Base-by-base conservation (phyloP, 2,888 invertebrate genomes). In the Cacoxenus indagator region DNA sequence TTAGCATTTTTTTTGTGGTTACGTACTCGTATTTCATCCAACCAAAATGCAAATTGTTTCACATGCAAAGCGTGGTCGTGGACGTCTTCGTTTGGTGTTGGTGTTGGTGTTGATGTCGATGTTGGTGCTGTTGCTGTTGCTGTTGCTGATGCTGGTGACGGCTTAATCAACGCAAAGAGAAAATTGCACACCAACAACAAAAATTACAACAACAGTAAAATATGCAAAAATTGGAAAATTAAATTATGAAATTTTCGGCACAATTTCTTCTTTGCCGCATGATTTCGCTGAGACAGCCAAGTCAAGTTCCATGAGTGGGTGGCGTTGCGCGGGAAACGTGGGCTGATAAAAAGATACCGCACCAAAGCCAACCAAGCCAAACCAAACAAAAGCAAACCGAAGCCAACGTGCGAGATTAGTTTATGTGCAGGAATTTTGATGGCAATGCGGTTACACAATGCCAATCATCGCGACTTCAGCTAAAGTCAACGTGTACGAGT, bases 361-460 rank as follows among this genome's bases (percentile, higher is more conserved):
- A 51, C 22, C 51, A 17, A 48, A 8, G 1, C 54, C 22, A 6
- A 46, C n/a, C n/a, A n/a, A 14, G 17, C 48, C 48, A 51, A 43
- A 43, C 11, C 45, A 43, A 43, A 43, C 45, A 43, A 43, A 43
- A n/a, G n/a, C n/a, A n/a, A 11, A 14, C 37, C 5, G 51, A 51
- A 51, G 22, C 17, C 22, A 22, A 17, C 8, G 51, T 51, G 48
- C 66, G 65, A 73, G 83, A 80, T 80, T 80, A 83, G 82, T 83
- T 80, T 83, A 73, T 80, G 80, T 79, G 83, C 75, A 80, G 80
- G 80, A 80, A 80, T 80, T 80, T 83, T 70, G 74, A 79, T 81
- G 62, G 22, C 54, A 72, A 70, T 81, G 83, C 71, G 83, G 82
- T 83, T 80, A 76, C 82, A 83, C 79, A 83, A 83, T 81, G 22